Conservation (phyloP, 1,140 invertebrate genomes). For the Phortica variegata region DNA sequence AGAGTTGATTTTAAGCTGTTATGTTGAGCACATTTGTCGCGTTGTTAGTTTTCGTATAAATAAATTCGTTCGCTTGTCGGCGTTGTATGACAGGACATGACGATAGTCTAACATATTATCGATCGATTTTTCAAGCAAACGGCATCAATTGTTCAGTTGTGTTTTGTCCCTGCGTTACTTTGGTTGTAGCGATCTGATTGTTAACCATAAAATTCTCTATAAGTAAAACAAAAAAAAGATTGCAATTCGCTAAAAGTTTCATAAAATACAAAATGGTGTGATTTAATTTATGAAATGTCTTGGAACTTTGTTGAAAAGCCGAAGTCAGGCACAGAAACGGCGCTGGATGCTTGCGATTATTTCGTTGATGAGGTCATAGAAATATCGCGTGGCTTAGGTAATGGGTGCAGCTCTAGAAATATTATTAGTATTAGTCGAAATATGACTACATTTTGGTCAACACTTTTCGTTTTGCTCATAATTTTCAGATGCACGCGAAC, state of each 20-base stretch:
- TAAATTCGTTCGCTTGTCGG: constrained; percentile 18
- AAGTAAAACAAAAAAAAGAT: constrained; percentile 15
- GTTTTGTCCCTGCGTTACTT: constrained; percentile 17
- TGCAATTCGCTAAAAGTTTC: not conserved
- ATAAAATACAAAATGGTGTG: not conserved
- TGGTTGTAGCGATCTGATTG: not conserved
- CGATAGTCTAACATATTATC: constrained; percentile 8
- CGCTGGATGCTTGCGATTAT: constrained; percentile 68
- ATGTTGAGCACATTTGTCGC: too few species aligned
- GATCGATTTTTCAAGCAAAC: constrained; percentile 38
- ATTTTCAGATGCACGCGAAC: constrained; percentile 69
- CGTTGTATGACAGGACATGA: constrained; percentile 20
- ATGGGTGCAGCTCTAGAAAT: not conserved
- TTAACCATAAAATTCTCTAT: not conserved
- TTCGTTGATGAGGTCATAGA: constrained; percentile 65
- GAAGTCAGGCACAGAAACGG: constrained; percentile 60
- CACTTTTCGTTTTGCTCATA: not conserved
- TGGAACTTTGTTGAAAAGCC: constrained; percentile 52
- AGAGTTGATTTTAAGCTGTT: too few species aligned
- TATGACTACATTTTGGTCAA: constrained; percentile 15
- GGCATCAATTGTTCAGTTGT: constrained; percentile 23
- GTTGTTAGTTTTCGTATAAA: constrained; percentile 27
- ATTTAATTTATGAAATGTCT: constrained; percentile 41
- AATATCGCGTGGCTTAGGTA: constrained; percentile 28
- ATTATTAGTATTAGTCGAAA: not conserved